Evolutionary conservation across 2,888 invertebrate species (phyloP).

Genomic region (Boloria selene): DNA sequence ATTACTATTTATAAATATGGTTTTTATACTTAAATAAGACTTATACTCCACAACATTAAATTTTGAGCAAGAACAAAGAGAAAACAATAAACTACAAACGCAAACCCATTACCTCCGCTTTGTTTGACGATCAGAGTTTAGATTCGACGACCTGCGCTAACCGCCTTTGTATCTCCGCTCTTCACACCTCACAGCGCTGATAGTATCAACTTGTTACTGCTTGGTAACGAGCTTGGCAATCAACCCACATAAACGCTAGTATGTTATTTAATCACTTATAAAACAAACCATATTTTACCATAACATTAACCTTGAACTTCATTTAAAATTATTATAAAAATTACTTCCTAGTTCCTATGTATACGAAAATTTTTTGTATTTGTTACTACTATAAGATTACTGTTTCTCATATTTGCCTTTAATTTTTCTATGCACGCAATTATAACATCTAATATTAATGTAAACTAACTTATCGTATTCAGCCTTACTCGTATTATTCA

Average conservation of each 20-base stretch:
- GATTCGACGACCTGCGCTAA: slow-evolving; percentile 42
- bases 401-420: too few species aligned
- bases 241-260: slow-evolving; percentile 40
- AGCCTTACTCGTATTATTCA: too few species aligned
- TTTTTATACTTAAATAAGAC: too few species aligned
- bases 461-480: too few species aligned
- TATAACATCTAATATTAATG: too few species aligned
- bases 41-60: not conserved
- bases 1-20: too few species aligned
- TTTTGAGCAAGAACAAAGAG: slow-evolving; percentile 1
- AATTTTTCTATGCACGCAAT: too few species aligned
- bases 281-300: slow-evolving; percentile 22
- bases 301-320: slow-evolving; percentile 18
- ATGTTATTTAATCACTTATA: slow-evolving; percentile 28
- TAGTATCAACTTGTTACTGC: slow-evolving; percentile 47
- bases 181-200: slow-evolving; percentile 52
- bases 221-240: slow-evolving; percentile 47
- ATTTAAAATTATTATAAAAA: not conserved
- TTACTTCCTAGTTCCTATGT: not conserved
- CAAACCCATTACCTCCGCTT: slow-evolving; percentile 10
- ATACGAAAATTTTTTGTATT: not conserved
- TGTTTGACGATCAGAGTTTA: slow-evolving; percentile 34
- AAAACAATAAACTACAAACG: slow-evolving; percentile 3
- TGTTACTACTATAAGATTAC: too few species aligned
- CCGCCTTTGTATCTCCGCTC: slow-evolving; percentile 43